Evolutionary conservation across 2,113 vertebrate genomes (phyloP).

Genomic region (Murina feae): DNA sequence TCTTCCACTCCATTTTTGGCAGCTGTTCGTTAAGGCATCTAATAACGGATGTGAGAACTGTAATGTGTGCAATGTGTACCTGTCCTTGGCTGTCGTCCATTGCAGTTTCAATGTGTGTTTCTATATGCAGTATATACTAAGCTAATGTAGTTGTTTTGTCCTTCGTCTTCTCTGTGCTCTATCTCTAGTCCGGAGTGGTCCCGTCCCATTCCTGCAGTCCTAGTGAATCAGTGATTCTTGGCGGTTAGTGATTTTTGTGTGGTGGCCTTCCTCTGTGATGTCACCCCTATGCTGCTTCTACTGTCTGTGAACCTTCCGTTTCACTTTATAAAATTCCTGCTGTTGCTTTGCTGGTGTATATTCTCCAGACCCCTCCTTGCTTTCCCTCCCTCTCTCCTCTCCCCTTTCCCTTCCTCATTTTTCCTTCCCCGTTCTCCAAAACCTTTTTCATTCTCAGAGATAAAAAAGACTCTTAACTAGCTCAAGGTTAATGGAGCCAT

Average conservation of each 20-base stretch:
- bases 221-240: slow-evolving; percentile 98
- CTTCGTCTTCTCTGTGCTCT: slow-evolving; percentile 99
- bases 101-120: slow-evolving; percentile 99
- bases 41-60: slow-evolving; percentile 96
- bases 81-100: slow-evolving; percentile 99
- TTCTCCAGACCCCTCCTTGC: slow-evolving; percentile 84
- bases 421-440: slow-evolving; percentile 50
- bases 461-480: slow-evolving; percentile 99
- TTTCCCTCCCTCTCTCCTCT: slow-evolving; percentile 54
- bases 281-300: slow-evolving; percentile 98
- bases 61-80: slow-evolving; percentile 97
- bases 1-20: slow-evolving; percentile 92
- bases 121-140: slow-evolving; percentile 99
- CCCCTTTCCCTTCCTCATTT: slow-evolving; percentile 12
- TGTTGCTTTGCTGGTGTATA: slow-evolving; percentile 99
- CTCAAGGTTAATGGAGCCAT: slow-evolving; percentile 99
- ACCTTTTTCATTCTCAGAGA: slow-evolving; percentile 91
- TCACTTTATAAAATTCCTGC: slow-evolving; percentile 81
- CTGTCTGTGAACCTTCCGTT: slow-evolving; percentile 91
- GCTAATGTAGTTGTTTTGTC: slow-evolving; percentile 99
- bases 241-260: slow-evolving; percentile 99
- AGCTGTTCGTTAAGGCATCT: slow-evolving; percentile 94
- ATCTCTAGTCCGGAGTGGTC: slow-evolving; percentile 92
- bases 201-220: slow-evolving; percentile 94
- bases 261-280: slow-evolving; percentile 97